These are phyloP conservation scores for Palythoa grandis DNA, from an alignment of 92 coral and sea anemone species.

Conservation along the genomic window DNA sequence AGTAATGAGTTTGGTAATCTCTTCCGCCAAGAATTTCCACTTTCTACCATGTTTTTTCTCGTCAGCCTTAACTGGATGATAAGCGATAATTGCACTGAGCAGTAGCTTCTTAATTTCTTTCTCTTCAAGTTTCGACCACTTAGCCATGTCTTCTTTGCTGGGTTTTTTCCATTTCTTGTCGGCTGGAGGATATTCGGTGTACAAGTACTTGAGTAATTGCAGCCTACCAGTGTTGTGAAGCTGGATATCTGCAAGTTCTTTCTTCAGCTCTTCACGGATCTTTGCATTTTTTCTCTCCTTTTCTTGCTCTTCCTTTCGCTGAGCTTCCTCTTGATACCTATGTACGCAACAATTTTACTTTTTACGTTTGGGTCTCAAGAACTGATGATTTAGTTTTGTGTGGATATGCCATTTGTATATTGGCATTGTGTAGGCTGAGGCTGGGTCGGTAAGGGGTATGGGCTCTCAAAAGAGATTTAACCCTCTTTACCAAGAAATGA, in stretches of 20 bases:
- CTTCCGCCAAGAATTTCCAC: slow-evolving; percentile 85
- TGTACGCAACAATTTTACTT: no score
- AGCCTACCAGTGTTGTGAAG: slow-evolving; percentile 45
- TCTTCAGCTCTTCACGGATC: slow-evolving; percentile 64
- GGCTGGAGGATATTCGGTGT: slow-evolving; percentile 76
- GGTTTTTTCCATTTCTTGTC: slow-evolving; percentile 64
- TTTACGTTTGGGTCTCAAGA: no score
- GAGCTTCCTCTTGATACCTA: slow-evolving; percentile 70
- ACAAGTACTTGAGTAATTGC: slow-evolving; percentile 60
- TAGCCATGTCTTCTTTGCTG: slow-evolving; percentile 57
- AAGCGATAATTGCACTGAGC: slow-evolving; percentile 54
- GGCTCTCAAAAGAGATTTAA: no score
- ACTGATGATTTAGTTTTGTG: no score
- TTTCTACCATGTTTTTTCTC: slow-evolving; percentile 74
- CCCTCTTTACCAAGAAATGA: no score
- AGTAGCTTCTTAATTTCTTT: slow-evolving; percentile 57
- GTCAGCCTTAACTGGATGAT: slow-evolving; percentile 85
- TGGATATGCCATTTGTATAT: no score
- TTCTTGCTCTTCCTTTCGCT: slow-evolving; percentile 70
- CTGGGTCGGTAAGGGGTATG: no score
- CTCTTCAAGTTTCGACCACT: slow-evolving; percentile 43
- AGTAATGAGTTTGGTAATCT: slow-evolving; percentile 75
- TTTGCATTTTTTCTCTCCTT: slow-evolving; percentile 47
- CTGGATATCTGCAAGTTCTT: slow-evolving; percentile 66
- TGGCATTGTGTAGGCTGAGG: no score